Percentiles rank a stretch among this genome's conserved stretches.
phyloP scores from a whole-genome alignment of 2,797 vertebrate species.

The Aeoliscus strigatus region DNA sequence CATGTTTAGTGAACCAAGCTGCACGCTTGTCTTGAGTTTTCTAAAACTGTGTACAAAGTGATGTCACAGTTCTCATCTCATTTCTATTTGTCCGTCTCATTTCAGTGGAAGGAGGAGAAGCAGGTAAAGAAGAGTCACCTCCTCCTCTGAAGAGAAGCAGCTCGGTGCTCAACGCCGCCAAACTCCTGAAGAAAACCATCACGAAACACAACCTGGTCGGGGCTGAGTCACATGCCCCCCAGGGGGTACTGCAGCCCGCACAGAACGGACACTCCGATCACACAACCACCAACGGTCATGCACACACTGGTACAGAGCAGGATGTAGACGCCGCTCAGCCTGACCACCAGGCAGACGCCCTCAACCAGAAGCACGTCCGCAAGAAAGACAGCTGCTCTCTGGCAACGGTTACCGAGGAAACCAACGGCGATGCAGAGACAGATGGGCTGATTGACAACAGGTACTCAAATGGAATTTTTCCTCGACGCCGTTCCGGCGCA shows the following conservation, averaged over 20 bases:
- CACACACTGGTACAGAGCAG: conserved; percentile 43
- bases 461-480: conserved; percentile 23
- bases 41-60: too few relatives aligned
- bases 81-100: neutral
- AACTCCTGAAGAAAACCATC: conserved; percentile 84
- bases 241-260: too few relatives aligned
- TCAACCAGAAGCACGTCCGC: conserved; percentile 71
- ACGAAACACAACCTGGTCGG: conserved; percentile 77
- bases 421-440: conserved; percentile 42
- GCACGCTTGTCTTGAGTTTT: too few relatives aligned
- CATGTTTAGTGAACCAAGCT: too few relatives aligned
- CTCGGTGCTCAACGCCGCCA: conserved; percentile 77
- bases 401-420: conserved; percentile 87
- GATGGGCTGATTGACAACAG: conserved; percentile 26
- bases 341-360: conserved; percentile 57
- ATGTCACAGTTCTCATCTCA: neutral
- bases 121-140: conserved; percentile 1
- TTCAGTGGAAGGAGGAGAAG: conserved; percentile 19
- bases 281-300: conserved; percentile 6
- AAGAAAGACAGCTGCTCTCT: conserved; percentile 81
- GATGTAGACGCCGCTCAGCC: neutral
- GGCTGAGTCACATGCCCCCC: neutral
- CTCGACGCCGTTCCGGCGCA: too few relatives aligned
- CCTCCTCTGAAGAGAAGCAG: conserved; percentile 69
- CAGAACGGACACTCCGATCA: conserved; percentile 41